Evolutionary conservation across 2,113 vertebrate species (phyloP), one percentile per base, ranked within the genome.

Genomic region (Natator depressus): DNA sequence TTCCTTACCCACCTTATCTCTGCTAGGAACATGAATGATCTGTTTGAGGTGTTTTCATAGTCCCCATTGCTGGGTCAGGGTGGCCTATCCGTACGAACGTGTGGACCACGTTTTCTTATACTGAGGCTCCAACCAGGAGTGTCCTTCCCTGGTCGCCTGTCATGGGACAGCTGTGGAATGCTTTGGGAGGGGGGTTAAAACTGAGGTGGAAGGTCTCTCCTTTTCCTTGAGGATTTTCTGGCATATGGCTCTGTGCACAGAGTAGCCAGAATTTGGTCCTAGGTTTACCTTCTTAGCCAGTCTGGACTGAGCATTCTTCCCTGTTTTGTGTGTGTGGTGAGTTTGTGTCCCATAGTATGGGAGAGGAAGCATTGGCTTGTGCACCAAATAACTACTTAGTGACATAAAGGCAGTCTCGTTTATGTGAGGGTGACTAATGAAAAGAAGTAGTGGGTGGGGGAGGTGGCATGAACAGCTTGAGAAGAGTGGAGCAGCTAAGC

Each of bases 261-360:
- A 76, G 42, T 38, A 76, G 35, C 14, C 31, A 16, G 72, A 38
- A 76, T 76, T 24, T 46, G 38, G 42, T 76, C 38, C 38, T 13
- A 5, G 10, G 38, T 76, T 46, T 76, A 12, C n/a, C 38, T 25
- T n/a, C 62, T 69, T 76, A 46, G 72, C 38, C 3, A 25, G 42
- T 76, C 20, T 46, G 38, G 72, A 25, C 72, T 76, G 38, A 76
- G 72, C 38, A 75, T 75, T 12, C 69, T 42, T 24, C n/a, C 72
- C 5, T 5, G 35, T 16, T 69, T 19, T 53, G 75, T 25, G 27
- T 29, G 59, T 69, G 13, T 20, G 49, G 1, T 10, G 5, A 0
- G 0, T 8, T 38, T n/a, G 50, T 2, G 5, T 24, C 5, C 2
- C 0, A 5, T 20, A 3, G 35, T 14, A 82, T 2, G 10, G 16